Percentiles rank a stretch among this genome's conserved stretches.
Evolutionary conservation across 2,888 invertebrate genomes (phyloP).

Genomic region (Teinopalpus imperialis): DNA sequence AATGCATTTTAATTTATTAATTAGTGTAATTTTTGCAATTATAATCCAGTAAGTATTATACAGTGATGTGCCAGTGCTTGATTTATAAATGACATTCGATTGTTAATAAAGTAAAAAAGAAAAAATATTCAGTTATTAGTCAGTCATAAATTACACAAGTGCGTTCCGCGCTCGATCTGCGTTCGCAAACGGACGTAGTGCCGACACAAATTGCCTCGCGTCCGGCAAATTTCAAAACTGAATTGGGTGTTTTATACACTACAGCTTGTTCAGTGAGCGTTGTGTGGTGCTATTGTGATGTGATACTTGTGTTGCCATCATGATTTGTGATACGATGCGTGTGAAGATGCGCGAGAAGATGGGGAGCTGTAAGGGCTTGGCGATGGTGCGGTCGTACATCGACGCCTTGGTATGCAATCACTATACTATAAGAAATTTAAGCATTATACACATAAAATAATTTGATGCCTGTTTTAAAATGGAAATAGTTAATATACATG

Average conservation of each 20-base stretch:
- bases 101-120: conserved; percentile 5
- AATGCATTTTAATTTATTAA: too few relatives aligned
- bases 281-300: conserved; percentile 39
- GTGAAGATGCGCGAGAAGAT: conserved; percentile 70
- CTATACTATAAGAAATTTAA: not conserved
- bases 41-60: too few relatives aligned
- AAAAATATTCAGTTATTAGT: conserved; percentile 21
- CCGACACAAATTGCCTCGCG: conserved; percentile 51
- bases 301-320: conserved; percentile 32
- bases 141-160: conserved; percentile 32
- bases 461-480: too few relatives aligned
- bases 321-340: conserved; percentile 71
- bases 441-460: too few relatives aligned
- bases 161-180: conserved; percentile 30
- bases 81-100: not conserved
- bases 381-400: conserved; percentile 63
- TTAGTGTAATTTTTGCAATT: too few relatives aligned
- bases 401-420: conserved; percentile 57
- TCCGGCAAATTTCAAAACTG: conserved; percentile 66
- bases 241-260: conserved; percentile 47
- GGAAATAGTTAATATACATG: too few relatives aligned
- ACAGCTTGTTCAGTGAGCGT: conserved; percentile 37
- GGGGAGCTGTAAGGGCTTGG: conserved; percentile 66
- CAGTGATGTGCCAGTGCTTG: not conserved
- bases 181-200: conserved; percentile 37